phyloP scores from a whole-genome alignment of 2,888 invertebrate genomes.

The Tenthredo notha region DNA sequence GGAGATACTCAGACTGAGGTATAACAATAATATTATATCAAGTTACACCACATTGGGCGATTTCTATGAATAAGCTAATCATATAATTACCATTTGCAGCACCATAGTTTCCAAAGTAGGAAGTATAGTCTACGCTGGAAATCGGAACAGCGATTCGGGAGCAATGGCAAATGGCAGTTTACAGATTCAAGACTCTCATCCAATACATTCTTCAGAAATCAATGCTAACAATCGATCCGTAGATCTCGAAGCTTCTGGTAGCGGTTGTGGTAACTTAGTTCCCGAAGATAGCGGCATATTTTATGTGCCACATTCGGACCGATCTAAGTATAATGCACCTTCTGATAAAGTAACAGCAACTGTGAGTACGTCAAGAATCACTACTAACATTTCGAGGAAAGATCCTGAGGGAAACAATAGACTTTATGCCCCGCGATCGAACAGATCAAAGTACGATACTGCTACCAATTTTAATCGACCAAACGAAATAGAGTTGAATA shows the following conservation, averaged over 20 bases:
- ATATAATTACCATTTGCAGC: conserved; percentile 7
- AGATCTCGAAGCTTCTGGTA: not conserved
- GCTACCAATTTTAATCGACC: not conserved
- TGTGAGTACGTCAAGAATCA: not conserved
- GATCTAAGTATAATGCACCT: not conserved
- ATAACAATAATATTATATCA: not conserved
- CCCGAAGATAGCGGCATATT: not conserved
- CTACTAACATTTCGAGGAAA: not conserved
- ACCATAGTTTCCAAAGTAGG: conserved; percentile 20
- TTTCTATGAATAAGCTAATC: not conserved
- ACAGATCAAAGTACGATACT: not conserved
- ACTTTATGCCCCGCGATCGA: not conserved
- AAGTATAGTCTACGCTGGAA: not conserved
- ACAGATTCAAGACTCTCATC: not conserved
- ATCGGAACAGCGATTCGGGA: not conserved
- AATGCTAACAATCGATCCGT: not conserved
- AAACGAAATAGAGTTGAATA: not conserved
- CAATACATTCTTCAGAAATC: not conserved
- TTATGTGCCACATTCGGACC: not conserved
- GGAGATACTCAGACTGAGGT: conserved; percentile 48
- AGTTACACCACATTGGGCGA: not conserved
- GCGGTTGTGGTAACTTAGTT: not conserved
- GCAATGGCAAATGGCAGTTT: not conserved
- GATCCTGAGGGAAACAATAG: not conserved
- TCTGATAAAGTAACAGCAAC: not conserved